Evolutionary conservation across 1,140 invertebrate species (phyloP).

Genomic region (Stenopsyche tienmushanensis): DNA sequence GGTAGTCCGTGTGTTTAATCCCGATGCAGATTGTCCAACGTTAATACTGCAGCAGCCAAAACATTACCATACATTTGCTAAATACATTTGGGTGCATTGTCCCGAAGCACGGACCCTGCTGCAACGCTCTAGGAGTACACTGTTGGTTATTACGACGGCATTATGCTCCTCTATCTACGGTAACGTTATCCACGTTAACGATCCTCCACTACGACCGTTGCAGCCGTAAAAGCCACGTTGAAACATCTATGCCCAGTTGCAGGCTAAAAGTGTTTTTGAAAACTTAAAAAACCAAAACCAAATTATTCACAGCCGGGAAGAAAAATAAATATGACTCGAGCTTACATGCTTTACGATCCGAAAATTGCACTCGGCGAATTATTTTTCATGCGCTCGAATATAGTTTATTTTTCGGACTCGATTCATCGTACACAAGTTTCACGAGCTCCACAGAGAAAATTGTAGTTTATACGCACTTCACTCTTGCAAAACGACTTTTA

Average conservation of each 20-base stretch:
- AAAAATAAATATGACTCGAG: too few species aligned
- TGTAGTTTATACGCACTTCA: too few species aligned
- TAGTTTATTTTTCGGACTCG: too few species aligned
- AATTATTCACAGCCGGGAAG: too few species aligned
- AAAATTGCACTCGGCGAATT: too few species aligned
- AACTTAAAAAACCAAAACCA: too few species aligned
- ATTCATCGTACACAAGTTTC: too few species aligned
- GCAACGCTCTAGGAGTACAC: too few species aligned
- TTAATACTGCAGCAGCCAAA: not conserved
- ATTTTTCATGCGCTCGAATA: too few species aligned
- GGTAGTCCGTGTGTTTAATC: constrained; percentile 5
- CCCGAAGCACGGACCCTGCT: not conserved
- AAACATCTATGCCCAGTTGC: not conserved
- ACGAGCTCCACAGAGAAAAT: too few species aligned
- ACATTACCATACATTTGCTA: constrained; percentile 32
- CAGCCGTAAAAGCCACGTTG: constrained; percentile 20
- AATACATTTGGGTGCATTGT: constrained; percentile 35
- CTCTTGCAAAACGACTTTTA: too few species aligned
- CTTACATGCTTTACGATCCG: too few species aligned
- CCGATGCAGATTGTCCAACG: not conserved
- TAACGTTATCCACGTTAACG: constrained; percentile 18
- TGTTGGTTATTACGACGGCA: not conserved
- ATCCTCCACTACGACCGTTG: constrained; percentile 18
- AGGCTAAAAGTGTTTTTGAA: not conserved
- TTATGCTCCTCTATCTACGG: not conserved